Percentiles rank a stretch among this genome's conserved stretches.
Evolutionary conservation across 1,140 invertebrate genomes (phyloP).

Genomic region (Atta cephalotes): DNA sequence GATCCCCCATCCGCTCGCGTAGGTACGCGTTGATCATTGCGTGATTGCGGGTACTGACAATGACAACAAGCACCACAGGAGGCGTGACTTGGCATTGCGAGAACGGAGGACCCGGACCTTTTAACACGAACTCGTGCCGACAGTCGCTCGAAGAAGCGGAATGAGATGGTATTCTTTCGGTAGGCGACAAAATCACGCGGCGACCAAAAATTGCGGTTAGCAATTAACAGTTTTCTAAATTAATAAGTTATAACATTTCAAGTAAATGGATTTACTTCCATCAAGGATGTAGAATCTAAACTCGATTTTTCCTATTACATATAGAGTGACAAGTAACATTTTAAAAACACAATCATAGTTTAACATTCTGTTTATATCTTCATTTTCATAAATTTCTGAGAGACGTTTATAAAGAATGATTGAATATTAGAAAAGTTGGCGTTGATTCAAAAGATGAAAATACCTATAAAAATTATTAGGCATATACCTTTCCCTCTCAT

Average conservation of each 20-base stretch:
- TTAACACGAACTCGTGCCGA: conserved; percentile 80
- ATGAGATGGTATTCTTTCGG: conserved; percentile 32
- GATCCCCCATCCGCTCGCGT: conserved; percentile 44
- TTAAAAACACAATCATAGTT: neutral
- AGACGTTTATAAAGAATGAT: neutral
- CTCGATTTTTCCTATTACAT: neutral
- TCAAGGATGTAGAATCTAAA: neutral
- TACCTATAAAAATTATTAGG: neutral
- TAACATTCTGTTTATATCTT: neutral
- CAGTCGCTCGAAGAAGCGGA: conserved; percentile 72
- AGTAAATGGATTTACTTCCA: neutral
- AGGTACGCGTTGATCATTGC: conserved; percentile 73
- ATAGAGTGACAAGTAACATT: neutral
- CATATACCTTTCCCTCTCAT: too few relatives aligned
- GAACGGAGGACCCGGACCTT: conserved; percentile 62
- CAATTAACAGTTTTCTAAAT: conserved; percentile 1
- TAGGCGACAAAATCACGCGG: conserved; percentile 29
- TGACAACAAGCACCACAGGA: conserved; percentile 84
- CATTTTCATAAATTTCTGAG: neutral
- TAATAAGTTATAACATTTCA: neutral
- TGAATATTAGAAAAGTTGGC: neutral
- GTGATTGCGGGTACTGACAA: conserved; percentile 81
- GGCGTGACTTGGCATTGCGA: conserved; percentile 82
- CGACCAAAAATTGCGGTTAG: conserved; percentile 12
- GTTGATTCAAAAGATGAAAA: neutral